These are phyloP conservation scores for Dicaeum eximium DNA, from an alignment of 2,113 vertebrate species.

Conservation along the genomic window DNA sequence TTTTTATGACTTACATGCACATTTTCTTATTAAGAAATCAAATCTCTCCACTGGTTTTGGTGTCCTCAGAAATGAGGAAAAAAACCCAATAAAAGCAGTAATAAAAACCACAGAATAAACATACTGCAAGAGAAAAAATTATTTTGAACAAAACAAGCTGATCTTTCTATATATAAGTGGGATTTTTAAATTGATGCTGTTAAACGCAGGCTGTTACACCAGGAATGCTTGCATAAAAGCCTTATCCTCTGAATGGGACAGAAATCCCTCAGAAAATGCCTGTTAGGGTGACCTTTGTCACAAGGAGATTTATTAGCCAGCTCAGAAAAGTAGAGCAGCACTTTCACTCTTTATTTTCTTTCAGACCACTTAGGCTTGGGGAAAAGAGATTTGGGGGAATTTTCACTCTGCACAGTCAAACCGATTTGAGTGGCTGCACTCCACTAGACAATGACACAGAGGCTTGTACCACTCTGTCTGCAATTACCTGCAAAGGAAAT, in stretches of 20 bases:
- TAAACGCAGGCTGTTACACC: neutral
- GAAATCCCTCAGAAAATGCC: neutral
- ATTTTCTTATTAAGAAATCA: neutral
- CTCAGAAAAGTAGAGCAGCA: neutral
- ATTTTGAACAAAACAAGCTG: neutral
- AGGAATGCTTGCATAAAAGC: neutral
- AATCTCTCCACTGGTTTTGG: neutral
- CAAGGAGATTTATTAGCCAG: neutral
- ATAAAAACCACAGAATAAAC: neutral
- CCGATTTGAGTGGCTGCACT: neutral
- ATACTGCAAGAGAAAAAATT: neutral
- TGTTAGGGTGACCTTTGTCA: neutral
- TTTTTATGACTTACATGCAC: neutral
- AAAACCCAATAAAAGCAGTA: fast-evolving
- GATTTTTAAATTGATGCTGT: neutral
- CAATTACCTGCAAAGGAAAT: neutral
- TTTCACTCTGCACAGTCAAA: neutral
- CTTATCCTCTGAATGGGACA: neutral
- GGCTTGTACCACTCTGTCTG: neutral
- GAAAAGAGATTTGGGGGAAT: neutral
- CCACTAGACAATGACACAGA: neutral
- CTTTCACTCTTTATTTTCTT: neutral
- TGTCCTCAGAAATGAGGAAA: neutral
- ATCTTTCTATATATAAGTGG: neutral
- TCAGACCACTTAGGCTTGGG: neutral